These are phyloP conservation scores for Pogonomyrmex barbatus DNA, from an alignment of 1,140 invertebrate genomes.

Conservation along the genomic window DNA sequence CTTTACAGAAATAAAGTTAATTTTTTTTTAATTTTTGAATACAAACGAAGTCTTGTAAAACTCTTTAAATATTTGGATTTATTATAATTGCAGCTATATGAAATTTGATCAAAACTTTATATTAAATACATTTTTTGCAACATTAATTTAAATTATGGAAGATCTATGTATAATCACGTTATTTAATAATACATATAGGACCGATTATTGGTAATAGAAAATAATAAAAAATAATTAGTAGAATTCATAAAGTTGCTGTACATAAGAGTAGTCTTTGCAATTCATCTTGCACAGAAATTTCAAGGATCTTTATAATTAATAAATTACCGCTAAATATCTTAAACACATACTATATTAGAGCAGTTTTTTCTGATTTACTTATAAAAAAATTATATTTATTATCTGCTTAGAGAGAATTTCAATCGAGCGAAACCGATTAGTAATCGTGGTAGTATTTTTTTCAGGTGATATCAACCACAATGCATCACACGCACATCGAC, in stretches of 20 bases:
- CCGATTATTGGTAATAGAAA: background rate
- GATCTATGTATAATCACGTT: background rate
- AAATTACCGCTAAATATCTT: slow-evolving; percentile 6
- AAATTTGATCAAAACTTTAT: background rate
- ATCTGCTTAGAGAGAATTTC: slow-evolving; percentile 2
- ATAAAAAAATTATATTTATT: background rate
- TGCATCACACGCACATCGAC: slow-evolving; percentile 66
- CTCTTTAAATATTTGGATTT: background rate
- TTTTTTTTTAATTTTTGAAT: background rate
- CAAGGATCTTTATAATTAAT: background rate
- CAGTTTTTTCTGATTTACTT: background rate
- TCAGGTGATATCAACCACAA: slow-evolving; percentile 49
- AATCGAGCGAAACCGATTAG: slow-evolving; percentile 49
- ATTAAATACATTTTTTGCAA: background rate
- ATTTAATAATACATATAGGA: background rate
- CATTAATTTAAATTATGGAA: background rate
- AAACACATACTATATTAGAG: background rate
- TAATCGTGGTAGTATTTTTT: background rate
- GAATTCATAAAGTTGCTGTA: background rate
- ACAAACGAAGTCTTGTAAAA: background rate
- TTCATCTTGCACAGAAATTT: background rate
- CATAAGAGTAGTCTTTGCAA: background rate
- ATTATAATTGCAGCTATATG: background rate
- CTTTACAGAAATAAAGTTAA: background rate
- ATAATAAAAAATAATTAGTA: background rate